Base-by-base conservation (phyloP, 1,140 invertebrate genomes). In the Anoplolepis gracilipes region DNA sequence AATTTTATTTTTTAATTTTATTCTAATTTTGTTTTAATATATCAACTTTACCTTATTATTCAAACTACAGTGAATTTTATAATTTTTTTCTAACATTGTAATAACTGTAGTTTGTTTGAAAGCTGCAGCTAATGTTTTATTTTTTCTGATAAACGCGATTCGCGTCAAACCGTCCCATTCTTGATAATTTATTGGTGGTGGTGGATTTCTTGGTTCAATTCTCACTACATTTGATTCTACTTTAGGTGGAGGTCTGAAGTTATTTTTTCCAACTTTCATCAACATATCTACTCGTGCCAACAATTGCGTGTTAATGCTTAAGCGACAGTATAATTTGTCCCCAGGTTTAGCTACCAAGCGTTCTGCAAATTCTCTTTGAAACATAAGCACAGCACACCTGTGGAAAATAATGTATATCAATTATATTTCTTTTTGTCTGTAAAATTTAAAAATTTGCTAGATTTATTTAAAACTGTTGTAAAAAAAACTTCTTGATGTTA, bases 261-360 rank as follows among this genome's bases (percentile, higher is more conserved):
- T 99, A 95, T 99, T 99, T 95, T 99, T 99, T 8, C 99, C 98
- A 93, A 99, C 98, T 96, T 99, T 99, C 98, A 99, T 99, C 22
- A 99, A 94, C 95, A 99, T 97, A 94, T 99, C 98, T 28, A 99
- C 99, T 92, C 98, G 96, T 8, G 99, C 98, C 85, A 99, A 95
- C 11, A 99, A 95, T 92, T 99, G 99, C 67, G 98, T 99, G 93
- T 99, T 99, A 49, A 99, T 97, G 76, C 99, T 99, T 25, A 99
- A 95, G 79, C 99, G 96, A 95, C 99, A 99, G 92, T 99, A 99
- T 1, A 99, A 95, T 96, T 99, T 99, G 90, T 99, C 99, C 13
- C 99, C 99, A 39, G 99, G 98, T 95, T 99, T 98, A 1, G 99
- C 99, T 11, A 99, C 98, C 79, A 99, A 95, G 93, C 99, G 96